Base-by-base conservation (phyloP, 1,140 invertebrate species). In the Anastrepha obliqua region DNA sequence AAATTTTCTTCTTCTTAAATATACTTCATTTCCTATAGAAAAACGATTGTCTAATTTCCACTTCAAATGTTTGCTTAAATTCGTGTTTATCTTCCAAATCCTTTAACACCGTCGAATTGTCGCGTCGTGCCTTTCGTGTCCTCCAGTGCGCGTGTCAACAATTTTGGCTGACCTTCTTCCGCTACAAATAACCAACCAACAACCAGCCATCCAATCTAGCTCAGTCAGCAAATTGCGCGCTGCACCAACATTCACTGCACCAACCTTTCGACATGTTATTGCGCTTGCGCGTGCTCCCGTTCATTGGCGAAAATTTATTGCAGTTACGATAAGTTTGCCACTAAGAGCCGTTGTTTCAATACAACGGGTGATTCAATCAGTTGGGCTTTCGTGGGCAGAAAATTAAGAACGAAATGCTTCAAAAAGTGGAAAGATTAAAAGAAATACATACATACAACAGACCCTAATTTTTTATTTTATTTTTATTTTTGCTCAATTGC, bases 251-350 rank as follows among this genome's bases (percentile, higher is more conserved):
- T 74, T 42, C 39, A 74, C 67, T 74, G 51, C 42, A 17, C 7
- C 7, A 17, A 47, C 42, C 67, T 11, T 74, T n/a, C 67, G 3
- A 74, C 67, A 74, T 74, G 67, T 44, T 44, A 74, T 44, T 74
- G 67, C 67, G 67, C 67, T 47, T 74, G 67, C 67, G 67, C 67
- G 39, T 74, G 67, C 67, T 74, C 67, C 67, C 67, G 67, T 74
- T 74, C 67, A 74, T 74, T 74, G 67, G 67, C 67, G 42, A 42
- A 47, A 74, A 74, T 74, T 74, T 74, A 74, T 74, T 74, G 67
- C 67, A 17, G 3, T 74, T 74, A 42, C 39, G 67, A 74, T 74
- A 74, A 74, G 67, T n/a, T 39, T 74, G 67, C 67, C 67, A n/a
- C 42, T 42, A 47, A 74, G 42, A 13, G 39, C 42, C 67, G 42